phyloP scores from a whole-genome alignment of 2,888 invertebrate genomes.

The Volucella zonaria region DNA sequence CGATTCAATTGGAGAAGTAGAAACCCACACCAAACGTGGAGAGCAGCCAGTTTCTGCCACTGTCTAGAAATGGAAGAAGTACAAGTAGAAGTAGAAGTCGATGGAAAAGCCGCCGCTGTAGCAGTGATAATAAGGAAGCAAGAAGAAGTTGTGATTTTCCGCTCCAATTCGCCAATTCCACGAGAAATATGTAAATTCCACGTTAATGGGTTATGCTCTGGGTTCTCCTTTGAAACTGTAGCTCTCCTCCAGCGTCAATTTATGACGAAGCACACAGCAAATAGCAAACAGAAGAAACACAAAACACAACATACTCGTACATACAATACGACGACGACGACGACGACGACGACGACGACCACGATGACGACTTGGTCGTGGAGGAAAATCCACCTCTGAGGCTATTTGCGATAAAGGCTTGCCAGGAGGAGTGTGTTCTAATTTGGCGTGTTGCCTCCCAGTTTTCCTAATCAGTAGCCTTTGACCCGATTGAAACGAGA shows the following conservation, averaged over 20 bases:
- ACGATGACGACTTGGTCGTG: background rate
- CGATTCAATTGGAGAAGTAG: slow-evolving; percentile 58
- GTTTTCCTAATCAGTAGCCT: slow-evolving; percentile 58
- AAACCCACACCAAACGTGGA: slow-evolving; percentile 46
- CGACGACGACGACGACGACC: too few species aligned
- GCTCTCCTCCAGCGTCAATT: slow-evolving; percentile 29
- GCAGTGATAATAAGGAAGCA: slow-evolving; percentile 63
- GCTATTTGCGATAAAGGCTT: slow-evolving; percentile 5
- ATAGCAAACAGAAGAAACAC: too few species aligned
- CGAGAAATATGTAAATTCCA: slow-evolving; percentile 69
- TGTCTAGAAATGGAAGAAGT: too few species aligned
- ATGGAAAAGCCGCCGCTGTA: slow-evolving; percentile 22
- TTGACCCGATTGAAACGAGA: slow-evolving; percentile 44
- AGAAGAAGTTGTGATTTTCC: slow-evolving; percentile 70
- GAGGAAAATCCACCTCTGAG: slow-evolving; percentile 14
- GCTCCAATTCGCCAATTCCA: slow-evolving; percentile 69
- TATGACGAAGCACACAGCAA: slow-evolving; percentile 31
- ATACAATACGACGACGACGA: background rate
- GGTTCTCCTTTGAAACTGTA: background rate
- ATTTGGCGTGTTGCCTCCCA: slow-evolving; percentile 36
- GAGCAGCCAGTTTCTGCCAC: slow-evolving; percentile 12
- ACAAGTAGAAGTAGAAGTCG: slow-evolving; percentile 26
- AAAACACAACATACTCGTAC: slow-evolving; percentile 17
- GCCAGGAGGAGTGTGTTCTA: slow-evolving; percentile 45
- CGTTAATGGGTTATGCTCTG: slow-evolving; percentile 60